These are phyloP conservation scores for Lethenteron reissneri DNA, from an alignment of 2,113 vertebrate genomes.

Conservation along the genomic window DNA sequence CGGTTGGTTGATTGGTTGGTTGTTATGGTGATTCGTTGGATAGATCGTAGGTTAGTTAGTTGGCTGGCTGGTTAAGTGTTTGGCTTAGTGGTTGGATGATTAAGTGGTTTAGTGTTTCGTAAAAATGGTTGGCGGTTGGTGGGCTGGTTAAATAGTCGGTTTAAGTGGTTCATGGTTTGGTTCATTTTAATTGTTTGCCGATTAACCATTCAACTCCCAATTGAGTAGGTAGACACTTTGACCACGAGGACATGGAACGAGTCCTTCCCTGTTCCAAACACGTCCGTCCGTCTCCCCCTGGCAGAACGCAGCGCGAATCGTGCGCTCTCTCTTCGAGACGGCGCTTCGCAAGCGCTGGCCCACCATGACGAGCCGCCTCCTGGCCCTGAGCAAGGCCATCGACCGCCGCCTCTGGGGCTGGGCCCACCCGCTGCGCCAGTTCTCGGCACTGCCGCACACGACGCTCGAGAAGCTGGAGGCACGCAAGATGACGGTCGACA, in stretches of 20 bases:
- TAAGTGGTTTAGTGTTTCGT: too few relatives aligned
- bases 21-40: too few relatives aligned
- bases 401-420: slow-evolving; percentile 87
- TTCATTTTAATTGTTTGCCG: too few relatives aligned
- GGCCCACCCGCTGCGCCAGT: slow-evolving; percentile 71
- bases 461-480: slow-evolving; percentile 64
- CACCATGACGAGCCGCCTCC: slow-evolving; percentile 72
- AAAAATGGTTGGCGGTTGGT: too few relatives aligned
- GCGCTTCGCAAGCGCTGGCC: slow-evolving; percentile 87
- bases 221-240: not conserved
- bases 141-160: too few relatives aligned
- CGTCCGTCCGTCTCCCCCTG: slow-evolving; percentile 5
- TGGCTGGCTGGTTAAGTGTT: too few relatives aligned
- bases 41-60: too few relatives aligned
- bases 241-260: not conserved
- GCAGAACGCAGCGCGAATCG: slow-evolving; percentile 83
- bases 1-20: not conserved
- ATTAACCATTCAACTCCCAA: not conserved
- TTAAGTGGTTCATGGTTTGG: too few relatives aligned
- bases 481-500: slow-evolving; percentile 70
- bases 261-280: not conserved
- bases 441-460: slow-evolving; percentile 40
- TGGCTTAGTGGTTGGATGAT: too few relatives aligned
- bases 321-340: slow-evolving; percentile 83
- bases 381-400: slow-evolving; percentile 82